phyloP scores from a whole-genome alignment of 2,888 invertebrate species.

The Hecatera dysodea region DNA sequence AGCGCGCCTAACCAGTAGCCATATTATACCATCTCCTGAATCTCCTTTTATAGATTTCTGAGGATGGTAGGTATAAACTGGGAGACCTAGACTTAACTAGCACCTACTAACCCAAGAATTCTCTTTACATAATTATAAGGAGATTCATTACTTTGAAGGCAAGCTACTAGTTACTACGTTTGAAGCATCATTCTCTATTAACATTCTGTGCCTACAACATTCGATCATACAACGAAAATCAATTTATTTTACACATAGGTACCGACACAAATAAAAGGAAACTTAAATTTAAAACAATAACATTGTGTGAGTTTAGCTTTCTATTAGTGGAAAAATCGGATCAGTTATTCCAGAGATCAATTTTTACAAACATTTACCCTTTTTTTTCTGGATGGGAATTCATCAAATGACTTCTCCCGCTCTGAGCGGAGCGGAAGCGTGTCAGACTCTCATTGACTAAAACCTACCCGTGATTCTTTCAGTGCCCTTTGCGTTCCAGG shows the following conservation, averaged over 20 bases:
- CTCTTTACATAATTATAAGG: conserved; percentile 41
- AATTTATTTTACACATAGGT: too few species aligned
- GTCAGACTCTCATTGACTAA: too few species aligned
- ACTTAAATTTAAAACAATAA: too few species aligned
- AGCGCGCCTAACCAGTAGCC: not conserved
- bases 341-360: not conserved
- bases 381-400: too few species aligned
- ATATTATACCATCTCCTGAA: conserved; percentile 26
- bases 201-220: conserved; percentile 1
- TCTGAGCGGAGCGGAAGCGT: too few species aligned
- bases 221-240: too few species aligned
- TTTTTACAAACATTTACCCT: not conserved
- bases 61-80: conserved; percentile 22
- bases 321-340: not conserved
- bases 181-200: conserved; percentile 17
- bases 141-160: conserved; percentile 54
- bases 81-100: conserved; percentile 36
- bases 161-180: conserved; percentile 44
- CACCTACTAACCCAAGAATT: conserved; percentile 37
- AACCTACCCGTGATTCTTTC: too few species aligned
- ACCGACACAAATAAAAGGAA: too few species aligned
- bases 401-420: too few species aligned
- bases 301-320: not conserved
- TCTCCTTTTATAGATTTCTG: conserved; percentile 39
- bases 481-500: too few species aligned